These are phyloP conservation scores for Phortica variegata DNA, from an alignment of 1,140 invertebrate genomes.

Conservation along the genomic window DNA sequence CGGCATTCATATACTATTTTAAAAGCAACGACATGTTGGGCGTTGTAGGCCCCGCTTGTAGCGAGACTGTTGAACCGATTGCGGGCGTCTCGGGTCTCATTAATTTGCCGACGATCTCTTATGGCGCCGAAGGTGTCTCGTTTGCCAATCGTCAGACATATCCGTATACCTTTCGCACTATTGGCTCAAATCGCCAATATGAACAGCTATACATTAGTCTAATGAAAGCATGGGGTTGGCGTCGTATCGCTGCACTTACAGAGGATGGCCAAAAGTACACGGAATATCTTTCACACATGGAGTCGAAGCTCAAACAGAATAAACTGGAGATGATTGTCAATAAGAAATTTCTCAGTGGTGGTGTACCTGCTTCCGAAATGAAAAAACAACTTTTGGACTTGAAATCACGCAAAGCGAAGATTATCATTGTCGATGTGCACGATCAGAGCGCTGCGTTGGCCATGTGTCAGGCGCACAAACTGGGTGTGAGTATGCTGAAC, in stretches of 20 bases:
- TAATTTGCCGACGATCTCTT: constrained; percentile 76
- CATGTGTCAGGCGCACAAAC: constrained; percentile 75
- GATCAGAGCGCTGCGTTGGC: constrained; percentile 67
- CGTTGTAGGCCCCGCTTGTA: constrained; percentile 81
- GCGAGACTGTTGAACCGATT: constrained; percentile 80
- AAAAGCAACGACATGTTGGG: constrained; percentile 64
- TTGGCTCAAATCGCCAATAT: constrained; percentile 78
- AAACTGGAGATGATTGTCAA: constrained; percentile 70
- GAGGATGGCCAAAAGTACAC: constrained; percentile 81
- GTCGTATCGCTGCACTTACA: constrained; percentile 70
- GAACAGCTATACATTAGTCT: constrained; percentile 41
- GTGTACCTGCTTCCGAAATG: constrained; percentile 58
- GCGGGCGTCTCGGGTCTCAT: constrained; percentile 78
- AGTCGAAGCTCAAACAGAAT: constrained; percentile 62
- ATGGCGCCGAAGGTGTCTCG: constrained; percentile 75
- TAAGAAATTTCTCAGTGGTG: constrained; percentile 68
- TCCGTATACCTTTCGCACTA: constrained; percentile 82
- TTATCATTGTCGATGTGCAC: constrained; percentile 81
- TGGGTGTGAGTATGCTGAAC: constrained; percentile 58
- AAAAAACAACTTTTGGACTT: constrained; percentile 69
- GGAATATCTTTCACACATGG: constrained; percentile 74
- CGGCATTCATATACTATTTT: constrained; percentile 73
- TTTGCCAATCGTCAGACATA: constrained; percentile 72
- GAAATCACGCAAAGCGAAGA: constrained; percentile 68
- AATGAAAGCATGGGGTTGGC: constrained; percentile 66